Percentiles rank a stretch among this genome's conserved stretches.
Evolutionary conservation across 2,113 vertebrate genomes (phyloP).

Genomic region (Genyomyrus donnyi): DNA sequence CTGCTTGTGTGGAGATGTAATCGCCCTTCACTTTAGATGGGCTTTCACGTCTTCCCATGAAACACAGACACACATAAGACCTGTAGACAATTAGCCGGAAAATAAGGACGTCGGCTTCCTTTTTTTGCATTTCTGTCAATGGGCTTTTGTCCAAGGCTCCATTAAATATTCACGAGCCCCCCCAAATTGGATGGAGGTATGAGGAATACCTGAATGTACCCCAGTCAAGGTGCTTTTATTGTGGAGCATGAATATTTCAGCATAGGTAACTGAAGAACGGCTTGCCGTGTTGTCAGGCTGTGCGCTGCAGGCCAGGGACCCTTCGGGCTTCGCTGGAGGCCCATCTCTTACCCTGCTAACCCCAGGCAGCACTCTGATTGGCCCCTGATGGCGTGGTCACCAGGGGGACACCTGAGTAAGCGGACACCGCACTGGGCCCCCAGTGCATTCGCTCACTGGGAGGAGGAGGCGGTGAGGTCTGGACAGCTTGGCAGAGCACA

Average conservation of each 20-base stretch:
- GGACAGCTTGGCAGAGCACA: background rate
- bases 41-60: background rate
- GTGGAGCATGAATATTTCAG: constrained; percentile 52
- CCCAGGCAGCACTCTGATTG: constrained; percentile 42
- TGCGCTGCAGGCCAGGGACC: constrained; percentile 14
- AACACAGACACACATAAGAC: background rate
- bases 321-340: constrained; percentile 31
- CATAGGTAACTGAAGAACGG: constrained; percentile 35
- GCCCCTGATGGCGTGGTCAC: constrained; percentile 32
- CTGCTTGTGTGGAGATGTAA: background rate
- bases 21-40: background rate
- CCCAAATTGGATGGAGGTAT: constrained; percentile 13
- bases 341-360: constrained; percentile 59
- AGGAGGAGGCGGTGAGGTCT: background rate
- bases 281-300: constrained; percentile 25
- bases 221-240: constrained; percentile 36
- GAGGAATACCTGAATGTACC: constrained; percentile 20
- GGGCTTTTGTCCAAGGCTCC: background rate
- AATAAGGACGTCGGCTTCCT: background rate
- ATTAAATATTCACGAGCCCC: constrained; percentile 26
- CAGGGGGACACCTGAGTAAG: constrained; percentile 54
- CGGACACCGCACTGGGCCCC: constrained; percentile 40
- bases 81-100: background rate
- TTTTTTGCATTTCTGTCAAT: background rate
- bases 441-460: background rate